A percentile compares a stretch with the other conserved stretches of the same genome.
phyloP scores from a whole-genome alignment of 2,888 invertebrate genomes.

The Campoplex nolae region DNA sequence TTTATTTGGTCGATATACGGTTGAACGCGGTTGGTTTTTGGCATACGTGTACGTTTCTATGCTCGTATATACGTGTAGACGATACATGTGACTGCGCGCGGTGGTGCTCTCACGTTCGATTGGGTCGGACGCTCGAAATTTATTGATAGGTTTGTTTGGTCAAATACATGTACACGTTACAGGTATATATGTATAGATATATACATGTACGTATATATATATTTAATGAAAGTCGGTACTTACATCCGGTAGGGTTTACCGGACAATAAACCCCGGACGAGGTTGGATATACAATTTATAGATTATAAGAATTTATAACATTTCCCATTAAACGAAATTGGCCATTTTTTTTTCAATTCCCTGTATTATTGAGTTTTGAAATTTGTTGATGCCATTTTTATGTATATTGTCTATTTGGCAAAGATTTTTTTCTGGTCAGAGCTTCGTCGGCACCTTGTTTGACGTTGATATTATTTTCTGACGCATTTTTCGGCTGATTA shows the following conservation, averaged over 20 bases:
- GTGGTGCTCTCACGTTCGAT: conserved; percentile 54
- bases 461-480: too few relatives aligned
- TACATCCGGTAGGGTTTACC: conserved; percentile 2
- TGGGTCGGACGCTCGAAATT: conserved; percentile 34
- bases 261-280: background rate
- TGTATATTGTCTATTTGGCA: too few relatives aligned
- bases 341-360: background rate
- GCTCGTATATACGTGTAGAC: background rate
- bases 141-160: conserved; percentile 52
- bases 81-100: conserved; percentile 23
- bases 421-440: too few relatives aligned
- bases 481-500: too few relatives aligned
- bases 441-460: too few relatives aligned
- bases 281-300: conserved; percentile 1
- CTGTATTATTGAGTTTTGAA: background rate
- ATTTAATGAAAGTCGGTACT: conserved; percentile 8
- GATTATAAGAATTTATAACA: background rate
- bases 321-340: background rate
- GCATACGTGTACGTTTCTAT: background rate
- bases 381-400: background rate
- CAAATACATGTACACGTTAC: background rate
- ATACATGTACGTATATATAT: background rate
- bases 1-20: conserved; percentile 63
- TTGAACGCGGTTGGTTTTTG: conserved; percentile 31
- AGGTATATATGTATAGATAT: background rate